phyloP scores from a whole-genome alignment of 2,113 vertebrate genomes.

The Carlito syrichta region DNA sequence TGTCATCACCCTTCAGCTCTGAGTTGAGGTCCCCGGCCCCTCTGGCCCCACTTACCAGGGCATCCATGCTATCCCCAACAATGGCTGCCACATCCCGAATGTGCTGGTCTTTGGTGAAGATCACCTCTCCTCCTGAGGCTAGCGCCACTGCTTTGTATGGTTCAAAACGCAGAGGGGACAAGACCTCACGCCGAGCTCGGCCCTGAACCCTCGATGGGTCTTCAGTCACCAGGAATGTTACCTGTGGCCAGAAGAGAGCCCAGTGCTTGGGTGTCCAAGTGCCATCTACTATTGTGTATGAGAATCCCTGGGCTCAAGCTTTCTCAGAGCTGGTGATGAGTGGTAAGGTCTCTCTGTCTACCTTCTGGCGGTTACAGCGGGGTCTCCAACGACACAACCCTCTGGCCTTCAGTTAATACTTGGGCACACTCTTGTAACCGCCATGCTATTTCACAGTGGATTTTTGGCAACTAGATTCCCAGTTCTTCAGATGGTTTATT shows the following conservation, averaged over 20 bases:
- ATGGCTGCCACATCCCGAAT: constrained; percentile 85
- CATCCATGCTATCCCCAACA: constrained; percentile 83
- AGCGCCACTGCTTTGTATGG: constrained; percentile 86
- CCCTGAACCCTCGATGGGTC: constrained; percentile 77
- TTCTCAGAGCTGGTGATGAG: background rate
- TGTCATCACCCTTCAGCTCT: background rate
- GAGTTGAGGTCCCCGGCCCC: background rate
- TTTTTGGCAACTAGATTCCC: background rate
- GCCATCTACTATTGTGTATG: background rate
- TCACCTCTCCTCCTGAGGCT: constrained; percentile 87
- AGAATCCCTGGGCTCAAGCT: background rate
- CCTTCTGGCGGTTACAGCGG: background rate
- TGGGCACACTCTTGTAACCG: background rate
- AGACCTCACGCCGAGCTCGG: constrained; percentile 76
- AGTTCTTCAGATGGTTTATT: background rate
- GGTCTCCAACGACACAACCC: background rate
- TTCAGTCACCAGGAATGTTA: constrained; percentile 90
- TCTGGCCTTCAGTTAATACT: background rate
- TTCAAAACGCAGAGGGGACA: constrained; percentile 85
- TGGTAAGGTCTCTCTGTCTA: background rate
- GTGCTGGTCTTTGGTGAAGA: constrained; percentile 88
- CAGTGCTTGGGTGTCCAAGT: background rate
- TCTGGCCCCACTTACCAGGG: constrained; percentile 55
- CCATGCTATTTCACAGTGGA: background rate
- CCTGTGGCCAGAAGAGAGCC: constrained; percentile 73